These are phyloP conservation scores for Elysia crispata DNA, from an alignment of 2,888 invertebrate species.

Conservation along the genomic window DNA sequence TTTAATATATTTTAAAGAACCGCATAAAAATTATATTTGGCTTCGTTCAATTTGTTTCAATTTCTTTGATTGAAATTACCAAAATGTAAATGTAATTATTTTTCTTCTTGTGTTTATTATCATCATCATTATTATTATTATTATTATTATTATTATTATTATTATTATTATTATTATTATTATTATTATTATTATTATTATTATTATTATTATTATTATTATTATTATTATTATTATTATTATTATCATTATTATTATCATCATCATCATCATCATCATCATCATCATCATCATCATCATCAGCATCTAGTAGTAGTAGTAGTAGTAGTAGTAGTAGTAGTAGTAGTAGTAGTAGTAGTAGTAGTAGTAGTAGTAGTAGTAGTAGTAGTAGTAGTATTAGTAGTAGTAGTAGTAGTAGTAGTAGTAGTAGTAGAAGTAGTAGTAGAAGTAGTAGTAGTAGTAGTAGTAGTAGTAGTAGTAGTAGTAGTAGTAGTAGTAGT, in stretches of 20 bases:
- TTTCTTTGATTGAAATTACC: no score
- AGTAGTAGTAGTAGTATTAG: constrained; percentile 12
- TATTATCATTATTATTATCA: neutral
- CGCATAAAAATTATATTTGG: no score
- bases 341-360: constrained; percentile 19
- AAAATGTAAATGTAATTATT: no score
- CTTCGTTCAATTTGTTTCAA: no score
- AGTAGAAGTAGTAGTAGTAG: constrained; percentile 1
- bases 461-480: neutral
- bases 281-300: neutral
- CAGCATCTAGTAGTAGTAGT: neutral
- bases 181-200: constrained; percentile 30
- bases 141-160: constrained; percentile 27
- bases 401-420: constrained; percentile 19
- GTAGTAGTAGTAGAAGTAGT: constrained; percentile 15
- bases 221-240: constrained; percentile 29
- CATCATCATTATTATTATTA: neutral
- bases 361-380: neutral
- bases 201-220: constrained; percentile 30
- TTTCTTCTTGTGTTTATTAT: no score
- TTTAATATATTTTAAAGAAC: no score
- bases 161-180: constrained; percentile 31
- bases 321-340: constrained; percentile 11
- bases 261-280: neutral
- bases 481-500: neutral